Conservation (phyloP, 30 jellyfish, hydroid and myxozoan species). For the Hydractinia echinata region DNA sequence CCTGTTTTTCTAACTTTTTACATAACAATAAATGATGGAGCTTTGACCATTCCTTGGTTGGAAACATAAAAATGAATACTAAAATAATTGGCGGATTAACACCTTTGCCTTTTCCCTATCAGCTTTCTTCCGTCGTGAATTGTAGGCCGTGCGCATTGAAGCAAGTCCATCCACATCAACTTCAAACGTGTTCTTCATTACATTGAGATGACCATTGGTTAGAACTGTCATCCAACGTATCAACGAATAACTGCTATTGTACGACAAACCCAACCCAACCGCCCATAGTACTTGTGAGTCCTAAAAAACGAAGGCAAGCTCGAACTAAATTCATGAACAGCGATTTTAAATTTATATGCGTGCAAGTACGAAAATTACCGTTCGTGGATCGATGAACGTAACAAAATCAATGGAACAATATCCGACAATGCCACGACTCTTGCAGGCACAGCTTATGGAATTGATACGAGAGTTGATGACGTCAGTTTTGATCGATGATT, state of each 20-base stretch:
- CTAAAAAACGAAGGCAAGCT: conserved; percentile 14
- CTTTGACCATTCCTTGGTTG: no score
- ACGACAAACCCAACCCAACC: conserved; percentile 55
- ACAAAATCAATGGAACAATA: conserved; percentile 59
- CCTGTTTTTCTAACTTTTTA: no score
- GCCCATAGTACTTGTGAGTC: conserved; percentile 78
- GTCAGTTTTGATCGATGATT: conserved; percentile 68
- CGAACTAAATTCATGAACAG: not conserved
- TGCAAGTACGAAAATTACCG: conserved; percentile 37
- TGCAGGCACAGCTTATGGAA: conserved; percentile 57
- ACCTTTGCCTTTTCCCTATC: not conserved
- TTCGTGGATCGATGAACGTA: conserved; percentile 67
- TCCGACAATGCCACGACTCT: conserved; percentile 71
- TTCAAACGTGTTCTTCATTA: conserved; percentile 25
- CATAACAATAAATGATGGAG: no score
- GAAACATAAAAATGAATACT: not conserved
- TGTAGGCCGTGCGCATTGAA: not conserved
- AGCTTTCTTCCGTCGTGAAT: conserved; percentile 15
- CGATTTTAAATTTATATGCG: not conserved
- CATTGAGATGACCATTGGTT: conserved; percentile 46
- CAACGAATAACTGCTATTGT: conserved; percentile 44
- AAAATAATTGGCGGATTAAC: not conserved
- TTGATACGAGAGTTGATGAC: conserved; percentile 29
- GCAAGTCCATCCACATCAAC: conserved; percentile 34
- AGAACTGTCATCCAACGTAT: conserved; percentile 33